Evolutionary conservation across 1,140 invertebrate genomes (phyloP).

Genomic region (Cherax destructor): DNA sequence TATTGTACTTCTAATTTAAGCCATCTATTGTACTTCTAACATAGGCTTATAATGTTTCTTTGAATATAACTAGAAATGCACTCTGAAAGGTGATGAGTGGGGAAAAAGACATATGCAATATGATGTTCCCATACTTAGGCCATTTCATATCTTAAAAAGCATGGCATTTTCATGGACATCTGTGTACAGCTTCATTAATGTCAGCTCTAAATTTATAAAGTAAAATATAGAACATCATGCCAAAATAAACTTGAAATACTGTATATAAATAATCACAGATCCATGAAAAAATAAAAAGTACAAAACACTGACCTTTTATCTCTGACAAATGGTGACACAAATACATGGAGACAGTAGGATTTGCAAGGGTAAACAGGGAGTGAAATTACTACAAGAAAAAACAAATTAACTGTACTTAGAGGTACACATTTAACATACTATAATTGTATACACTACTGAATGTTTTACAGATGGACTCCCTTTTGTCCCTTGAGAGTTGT

Average conservation of each 20-base stretch:
- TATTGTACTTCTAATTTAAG: background rate
- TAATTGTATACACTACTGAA: background rate
- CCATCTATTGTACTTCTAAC: background rate
- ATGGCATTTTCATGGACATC: background rate
- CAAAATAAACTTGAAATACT: background rate
- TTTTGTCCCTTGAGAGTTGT: background rate
- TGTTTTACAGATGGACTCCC: background rate
- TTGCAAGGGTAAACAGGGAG: background rate
- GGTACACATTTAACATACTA: background rate
- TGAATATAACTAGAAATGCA: background rate
- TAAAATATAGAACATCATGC: background rate
- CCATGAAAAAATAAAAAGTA: background rate
- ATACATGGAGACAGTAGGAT: background rate
- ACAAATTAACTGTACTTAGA: background rate
- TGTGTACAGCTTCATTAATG: background rate
- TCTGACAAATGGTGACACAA: slow-evolving; percentile 2
- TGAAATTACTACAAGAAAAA: background rate
- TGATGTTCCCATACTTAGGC: background rate
- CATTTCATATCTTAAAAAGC: background rate
- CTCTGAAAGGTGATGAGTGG: background rate
- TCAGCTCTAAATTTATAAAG: background rate
- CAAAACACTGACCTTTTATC: slow-evolving; percentile 12
- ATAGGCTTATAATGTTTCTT: background rate
- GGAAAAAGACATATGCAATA: background rate
- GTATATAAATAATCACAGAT: background rate